phyloP scores from a whole-genome alignment of 2,797 vertebrate species.

The Aulostomus chinensis region DNA sequence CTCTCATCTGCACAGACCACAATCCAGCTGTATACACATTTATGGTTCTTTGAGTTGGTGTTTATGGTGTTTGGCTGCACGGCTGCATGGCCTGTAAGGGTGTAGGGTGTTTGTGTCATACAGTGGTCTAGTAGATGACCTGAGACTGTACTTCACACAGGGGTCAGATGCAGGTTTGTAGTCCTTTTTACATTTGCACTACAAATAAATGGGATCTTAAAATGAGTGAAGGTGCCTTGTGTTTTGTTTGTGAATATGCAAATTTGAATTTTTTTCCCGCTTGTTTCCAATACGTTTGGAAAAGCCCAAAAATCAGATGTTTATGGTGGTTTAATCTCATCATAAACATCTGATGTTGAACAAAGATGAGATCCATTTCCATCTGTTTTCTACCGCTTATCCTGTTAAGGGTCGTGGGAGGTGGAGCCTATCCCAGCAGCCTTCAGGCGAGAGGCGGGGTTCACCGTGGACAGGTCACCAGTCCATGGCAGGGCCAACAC shows the following conservation, averaged over 20 bases:
- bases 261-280: no score
- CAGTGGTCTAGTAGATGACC: constrained; percentile 37
- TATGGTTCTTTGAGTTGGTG: constrained; percentile 23
- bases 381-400: no score
- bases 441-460: no score
- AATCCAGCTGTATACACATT: constrained; percentile 23
- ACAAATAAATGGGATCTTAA: constrained; percentile 72
- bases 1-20: constrained; percentile 38
- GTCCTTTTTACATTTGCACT: constrained; percentile 59
- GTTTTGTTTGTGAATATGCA: neutral
- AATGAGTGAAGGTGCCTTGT: constrained; percentile 7
- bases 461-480: no score
- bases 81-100: constrained; percentile 46
- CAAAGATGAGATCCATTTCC: no score
- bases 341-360: no score
- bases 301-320: no score
- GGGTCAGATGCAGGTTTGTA: constrained; percentile 43
- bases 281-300: neutral
- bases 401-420: no score
- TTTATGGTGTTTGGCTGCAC: constrained; percentile 43
- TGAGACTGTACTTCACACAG: constrained; percentile 30
- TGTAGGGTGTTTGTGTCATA: constrained; percentile 18
- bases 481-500: no score
- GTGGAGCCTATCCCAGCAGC: no score
- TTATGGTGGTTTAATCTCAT: no score